Evolutionary conservation across 2,113 vertebrate genomes (phyloP), one percentile per base, ranked within the genome.

Genomic region (Sylvilagus bachmani): DNA sequence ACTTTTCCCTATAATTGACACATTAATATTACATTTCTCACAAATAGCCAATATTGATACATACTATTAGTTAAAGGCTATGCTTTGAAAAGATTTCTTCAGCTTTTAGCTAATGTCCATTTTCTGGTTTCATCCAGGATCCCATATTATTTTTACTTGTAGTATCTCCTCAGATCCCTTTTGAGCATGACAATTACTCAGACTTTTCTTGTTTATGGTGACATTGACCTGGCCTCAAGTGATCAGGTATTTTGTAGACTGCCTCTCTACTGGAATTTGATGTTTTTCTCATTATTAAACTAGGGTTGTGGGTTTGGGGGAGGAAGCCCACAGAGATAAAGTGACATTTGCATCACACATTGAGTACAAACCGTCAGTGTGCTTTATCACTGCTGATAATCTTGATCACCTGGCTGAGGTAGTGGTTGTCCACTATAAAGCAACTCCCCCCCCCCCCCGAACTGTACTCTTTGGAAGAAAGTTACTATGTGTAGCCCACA

Each of bases 101-200:
- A 33, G 16, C 64, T 88, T 95, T 92, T 84, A 85, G 19, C 29
- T 71, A 21, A 27, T 27, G 31, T 71, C 27, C 29, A 58, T 64
- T 61, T 86, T 64, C 29, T 83, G 31, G 31, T 81, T 49, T 36
- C 62, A 83, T 2, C 16, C 14, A 29, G 51, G 21, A 58, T 87
- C 4, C 66, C 49, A 44, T 55, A 31, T 62, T 82, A 83, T 31
- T 12, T 67, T 91, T 74, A 79, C 11, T 70, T n/a, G 61, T 69
- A n/a, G 8, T 36, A 17, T 79, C n/a, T 49, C 55, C 49, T 73
- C 71, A 80, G 69, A 38, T 44, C 92, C 44, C 55, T 80, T 24
- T 95, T 91, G 58, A 10, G 8, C 85, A 0, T 90, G 69, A 90
- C 87, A 95, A 44, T 86, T 71, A 91, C 17, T 96, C 44, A 90